phyloP scores from a whole-genome alignment of 2,797 vertebrate species.

The Hydrocynus forskahlii region DNA sequence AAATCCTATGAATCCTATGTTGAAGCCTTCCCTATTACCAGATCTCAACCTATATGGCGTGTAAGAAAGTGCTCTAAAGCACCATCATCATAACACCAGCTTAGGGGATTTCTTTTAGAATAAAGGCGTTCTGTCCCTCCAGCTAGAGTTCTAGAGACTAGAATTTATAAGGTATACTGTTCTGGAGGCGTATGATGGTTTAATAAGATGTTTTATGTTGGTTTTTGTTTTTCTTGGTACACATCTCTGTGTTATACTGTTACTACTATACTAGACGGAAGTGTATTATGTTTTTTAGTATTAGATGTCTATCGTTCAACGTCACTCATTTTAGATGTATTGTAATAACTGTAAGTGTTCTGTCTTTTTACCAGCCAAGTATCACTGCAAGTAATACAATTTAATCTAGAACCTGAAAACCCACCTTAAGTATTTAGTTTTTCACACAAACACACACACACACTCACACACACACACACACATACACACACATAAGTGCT shows the following conservation, averaged over 20 bases:
- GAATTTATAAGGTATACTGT: not conserved
- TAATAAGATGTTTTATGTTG: not conserved
- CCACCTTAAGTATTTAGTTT: not conserved
- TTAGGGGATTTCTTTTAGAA: not conserved
- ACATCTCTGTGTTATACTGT: too few relatives aligned
- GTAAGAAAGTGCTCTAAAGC: too few relatives aligned
- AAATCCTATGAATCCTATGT: not conserved
- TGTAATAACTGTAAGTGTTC: too few relatives aligned
- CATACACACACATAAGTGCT: not conserved
- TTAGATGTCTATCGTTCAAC: too few relatives aligned
- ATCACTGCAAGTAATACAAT: not conserved
- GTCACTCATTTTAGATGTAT: too few relatives aligned
- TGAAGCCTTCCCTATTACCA: not conserved
- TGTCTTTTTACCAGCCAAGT: not conserved
- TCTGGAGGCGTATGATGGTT: not conserved
- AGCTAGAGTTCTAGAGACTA: too few relatives aligned
- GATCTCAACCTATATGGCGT: not conserved
- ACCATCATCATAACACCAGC: not conserved
- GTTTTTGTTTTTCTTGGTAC: too few relatives aligned
- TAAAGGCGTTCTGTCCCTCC: not conserved
- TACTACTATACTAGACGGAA: too few relatives aligned
- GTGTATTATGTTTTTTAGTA: too few relatives aligned
- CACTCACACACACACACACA: too few relatives aligned
- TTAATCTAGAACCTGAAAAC: not conserved
- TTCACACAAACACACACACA: too few relatives aligned